Percentiles rank a stretch among this genome's conserved stretches.
Conservation (phyloP, 2,113 vertebrate species). For the Nesospiza acunhae region DNA sequence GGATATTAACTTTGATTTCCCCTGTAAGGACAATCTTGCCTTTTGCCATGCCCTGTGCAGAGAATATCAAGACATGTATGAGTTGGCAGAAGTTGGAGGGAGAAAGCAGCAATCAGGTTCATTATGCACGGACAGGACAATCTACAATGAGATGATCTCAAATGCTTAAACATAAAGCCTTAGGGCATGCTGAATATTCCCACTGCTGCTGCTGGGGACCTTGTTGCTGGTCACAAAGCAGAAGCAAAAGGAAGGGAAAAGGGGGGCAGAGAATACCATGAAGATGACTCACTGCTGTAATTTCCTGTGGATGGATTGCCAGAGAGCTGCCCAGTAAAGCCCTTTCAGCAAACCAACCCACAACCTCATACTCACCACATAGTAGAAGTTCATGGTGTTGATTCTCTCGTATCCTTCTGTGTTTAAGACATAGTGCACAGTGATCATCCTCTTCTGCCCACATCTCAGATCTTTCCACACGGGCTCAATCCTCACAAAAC, state of each 20-base stretch:
- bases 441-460: constrained; percentile 11
- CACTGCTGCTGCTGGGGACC: background rate
- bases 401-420: background rate
- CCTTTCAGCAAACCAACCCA: background rate
- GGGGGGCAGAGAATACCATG: background rate
- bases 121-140: fast-evolving
- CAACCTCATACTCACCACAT: constrained; percentile 15
- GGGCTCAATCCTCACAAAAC: constrained; percentile 66
- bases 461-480: constrained; percentile 45
- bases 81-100: background rate
- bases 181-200: background rate
- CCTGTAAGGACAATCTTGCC: constrained; percentile 76
- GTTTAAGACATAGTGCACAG: constrained; percentile 54
- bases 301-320: background rate
- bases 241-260: background rate
- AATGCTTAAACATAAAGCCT: background rate
- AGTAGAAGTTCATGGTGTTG: constrained; percentile 22
- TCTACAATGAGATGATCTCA: background rate
- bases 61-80: background rate
- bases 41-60: constrained; percentile 77
- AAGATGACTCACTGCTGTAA: background rate
- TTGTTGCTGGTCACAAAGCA: background rate
- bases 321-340: background rate
- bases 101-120: background rate
- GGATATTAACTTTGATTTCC: constrained; percentile 25